Percentiles rank a stretch among this genome's conserved stretches.
These are phyloP conservation scores for Prosapia bicincta DNA, from an alignment of 2,888 invertebrate species.

Conservation along the genomic window DNA sequence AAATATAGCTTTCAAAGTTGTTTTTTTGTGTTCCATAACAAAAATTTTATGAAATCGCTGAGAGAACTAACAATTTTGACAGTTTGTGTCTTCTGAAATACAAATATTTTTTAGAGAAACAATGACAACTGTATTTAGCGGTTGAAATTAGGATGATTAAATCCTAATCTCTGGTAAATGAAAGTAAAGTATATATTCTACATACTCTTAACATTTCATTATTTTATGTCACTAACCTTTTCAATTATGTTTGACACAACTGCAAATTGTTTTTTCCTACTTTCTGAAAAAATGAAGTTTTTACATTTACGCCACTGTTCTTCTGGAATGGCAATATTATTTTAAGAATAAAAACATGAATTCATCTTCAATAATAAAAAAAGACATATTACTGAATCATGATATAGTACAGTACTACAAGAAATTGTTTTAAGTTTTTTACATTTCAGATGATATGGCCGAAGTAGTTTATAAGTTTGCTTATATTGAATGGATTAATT, in stretches of 20 bases:
- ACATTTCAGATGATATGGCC: no score
- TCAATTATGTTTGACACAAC: background rate
- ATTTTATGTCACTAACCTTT: background rate
- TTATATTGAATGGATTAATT: no score
- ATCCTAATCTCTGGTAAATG: background rate
- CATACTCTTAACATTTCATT: background rate
- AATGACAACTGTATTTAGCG: background rate
- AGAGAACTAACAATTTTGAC: background rate
- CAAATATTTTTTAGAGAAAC: background rate
- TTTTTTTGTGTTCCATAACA: background rate
- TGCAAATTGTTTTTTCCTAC: background rate
- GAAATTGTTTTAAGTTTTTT: no score
- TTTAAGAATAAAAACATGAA: no score
- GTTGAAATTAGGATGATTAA: background rate
- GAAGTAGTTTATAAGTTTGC: no score
- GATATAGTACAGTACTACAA: no score
- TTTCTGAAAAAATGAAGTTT: conserved; percentile 1
- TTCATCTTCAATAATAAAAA: no score
- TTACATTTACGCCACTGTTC: conserved; percentile 3
- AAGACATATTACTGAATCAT: no score
- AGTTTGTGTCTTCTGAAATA: background rate
- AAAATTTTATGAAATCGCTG: background rate
- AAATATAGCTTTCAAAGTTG: background rate
- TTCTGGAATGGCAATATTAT: conserved; percentile 1
- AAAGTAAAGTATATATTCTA: background rate